phyloP scores from a whole-genome alignment of 2,113 vertebrate species.

The Elgaria multicarinata region DNA sequence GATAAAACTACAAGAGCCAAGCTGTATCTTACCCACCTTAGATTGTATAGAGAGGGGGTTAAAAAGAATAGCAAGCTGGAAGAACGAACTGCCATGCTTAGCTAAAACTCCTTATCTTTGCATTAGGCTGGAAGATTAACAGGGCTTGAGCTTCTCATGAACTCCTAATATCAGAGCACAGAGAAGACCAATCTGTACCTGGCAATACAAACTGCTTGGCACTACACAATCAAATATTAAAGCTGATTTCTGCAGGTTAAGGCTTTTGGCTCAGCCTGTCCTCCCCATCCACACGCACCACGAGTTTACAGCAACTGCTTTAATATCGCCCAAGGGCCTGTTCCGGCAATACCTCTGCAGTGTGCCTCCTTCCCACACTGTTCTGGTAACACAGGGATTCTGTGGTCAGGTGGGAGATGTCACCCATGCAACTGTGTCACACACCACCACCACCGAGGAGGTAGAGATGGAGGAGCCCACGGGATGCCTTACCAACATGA shows the following conservation, averaged over 20 bases:
- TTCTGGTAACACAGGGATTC: background rate
- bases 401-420: background rate
- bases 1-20: slow-evolving; percentile 47
- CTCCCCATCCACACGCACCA: slow-evolving; percentile 48
- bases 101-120: slow-evolving; percentile 25
- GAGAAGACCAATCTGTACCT: slow-evolving; percentile 42
- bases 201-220: slow-evolving; percentile 66
- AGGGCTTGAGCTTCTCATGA: slow-evolving; percentile 61
- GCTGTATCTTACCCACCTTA: slow-evolving; percentile 49
- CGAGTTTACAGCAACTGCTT: slow-evolving; percentile 36
- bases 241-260: slow-evolving; percentile 65
- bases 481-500: background rate
- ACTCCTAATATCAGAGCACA: slow-evolving; percentile 43
- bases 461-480: too few species aligned
- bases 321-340: slow-evolving; percentile 24
- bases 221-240: slow-evolving; percentile 53
- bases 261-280: slow-evolving; percentile 44
- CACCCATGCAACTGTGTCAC: background rate
- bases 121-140: slow-evolving; percentile 23
- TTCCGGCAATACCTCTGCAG: background rate
- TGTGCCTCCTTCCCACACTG: background rate
- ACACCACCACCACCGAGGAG: too few species aligned
- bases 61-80: slow-evolving; percentile 40
- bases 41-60: slow-evolving; percentile 45
- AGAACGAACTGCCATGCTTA: slow-evolving; percentile 56